Evolutionary conservation across 2,888 invertebrate genomes (phyloP), one percentile per base, ranked within the genome.

Genomic region (Candidula unifasciata): DNA sequence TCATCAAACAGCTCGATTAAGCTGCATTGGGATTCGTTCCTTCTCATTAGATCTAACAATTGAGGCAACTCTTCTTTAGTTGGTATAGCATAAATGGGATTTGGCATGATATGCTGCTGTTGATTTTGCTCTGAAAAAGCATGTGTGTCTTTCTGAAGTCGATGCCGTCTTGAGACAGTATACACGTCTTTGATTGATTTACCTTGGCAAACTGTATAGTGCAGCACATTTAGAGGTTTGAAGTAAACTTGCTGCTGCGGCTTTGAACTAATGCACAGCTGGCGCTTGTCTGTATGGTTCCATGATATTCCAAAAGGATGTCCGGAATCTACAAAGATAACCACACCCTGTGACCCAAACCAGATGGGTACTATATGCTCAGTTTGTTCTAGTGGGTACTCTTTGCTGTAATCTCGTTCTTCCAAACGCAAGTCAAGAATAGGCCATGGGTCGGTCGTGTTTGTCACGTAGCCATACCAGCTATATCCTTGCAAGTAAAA

Each of bases 361-460:
- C 88, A 88, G 57, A 85, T 73, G n/a, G 88, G 88, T n/a, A 87
- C 87, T 35, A 86, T 74, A 82, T 87, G 87, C 33, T 82, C 79
- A 54, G 80, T 44, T 78, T 87, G 88, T 33, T 82, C 76, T 2
- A 52, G 27, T 0, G 88, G 88, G 69, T 88, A 88, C 33, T 84
- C 84, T n/a, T 73, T 79, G 77, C 87, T 87, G 73, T 84, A 88
- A 0, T 87, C 78, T 13, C 54, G 73, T 5, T 85, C 68, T 21
- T 80, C 73, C 10, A 88, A 64, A 54, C 74, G n/a, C 3, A 82
- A 64, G 5, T 33, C 77, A 13, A 27, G 64, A 10, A 87, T 71
- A 0, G 87, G 87, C 87, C 87, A 87, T 30, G 80, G 71, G 6
- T 66, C 33, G 13, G 84, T 66, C 30, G 79, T 30, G 33, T 84